Percentiles rank a stretch among this genome's conserved stretches.
These are phyloP conservation scores for Torymus aiolomorphi DNA, from an alignment of 2,888 invertebrate genomes.

Conservation along the genomic window DNA sequence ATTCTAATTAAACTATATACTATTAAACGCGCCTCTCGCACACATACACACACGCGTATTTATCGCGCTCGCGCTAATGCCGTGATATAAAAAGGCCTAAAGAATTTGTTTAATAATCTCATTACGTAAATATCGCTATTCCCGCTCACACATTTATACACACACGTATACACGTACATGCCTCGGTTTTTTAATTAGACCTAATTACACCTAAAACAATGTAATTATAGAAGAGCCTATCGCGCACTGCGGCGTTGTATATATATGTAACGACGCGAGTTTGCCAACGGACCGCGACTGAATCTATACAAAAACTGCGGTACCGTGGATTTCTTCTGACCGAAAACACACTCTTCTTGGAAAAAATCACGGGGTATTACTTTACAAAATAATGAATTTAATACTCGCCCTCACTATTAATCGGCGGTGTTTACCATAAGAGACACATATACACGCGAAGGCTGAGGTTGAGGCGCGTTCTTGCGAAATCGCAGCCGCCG, in stretches of 20 bases:
- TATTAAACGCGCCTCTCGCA: not conserved
- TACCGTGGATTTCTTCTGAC: not conserved
- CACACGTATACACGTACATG: too few relatives aligned
- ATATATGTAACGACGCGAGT: conserved; percentile 41
- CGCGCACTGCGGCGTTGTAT: not conserved
- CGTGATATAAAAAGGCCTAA: conserved; percentile 1
- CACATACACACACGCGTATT: not conserved
- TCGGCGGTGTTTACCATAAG: too few relatives aligned
- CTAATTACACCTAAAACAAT: conserved; percentile 52
- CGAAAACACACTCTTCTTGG: too few relatives aligned
- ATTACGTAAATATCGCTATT: conserved; percentile 48
- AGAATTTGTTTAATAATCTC: conserved; percentile 49
- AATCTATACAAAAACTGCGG: conserved; percentile 41
- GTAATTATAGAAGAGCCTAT: conserved; percentile 44
- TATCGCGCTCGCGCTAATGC: not conserved
- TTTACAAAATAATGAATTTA: too few relatives aligned
- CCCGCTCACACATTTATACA: not conserved
- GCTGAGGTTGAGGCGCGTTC: not conserved
- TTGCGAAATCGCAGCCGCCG: conserved; percentile 27
- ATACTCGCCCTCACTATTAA: too few relatives aligned
- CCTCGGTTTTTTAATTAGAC: conserved; percentile 38
- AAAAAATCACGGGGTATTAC: too few relatives aligned
- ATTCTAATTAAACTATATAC: conserved; percentile 4
- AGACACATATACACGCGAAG: not conserved
- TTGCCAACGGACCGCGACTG: conserved; percentile 41